phyloP scores from a whole-genome alignment of 2,797 vertebrate genomes.

The Scarus forsteni region DNA sequence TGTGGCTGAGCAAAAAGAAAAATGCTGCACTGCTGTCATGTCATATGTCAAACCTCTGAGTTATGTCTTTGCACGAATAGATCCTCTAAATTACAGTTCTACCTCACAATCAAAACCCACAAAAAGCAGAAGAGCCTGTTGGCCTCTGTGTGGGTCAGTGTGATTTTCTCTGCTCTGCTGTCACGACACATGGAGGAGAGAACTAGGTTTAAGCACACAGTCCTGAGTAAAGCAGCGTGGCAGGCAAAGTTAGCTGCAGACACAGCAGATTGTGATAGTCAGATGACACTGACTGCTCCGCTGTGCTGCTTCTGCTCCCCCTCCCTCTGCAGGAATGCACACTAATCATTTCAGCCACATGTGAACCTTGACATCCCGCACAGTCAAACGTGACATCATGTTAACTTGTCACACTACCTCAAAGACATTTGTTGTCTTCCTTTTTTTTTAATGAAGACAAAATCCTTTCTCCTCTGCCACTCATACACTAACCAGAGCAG shows the following conservation, averaged over 20 bases:
- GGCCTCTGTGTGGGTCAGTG: constrained; percentile 10
- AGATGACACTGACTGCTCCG: constrained; percentile 57
- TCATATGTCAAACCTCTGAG: background rate
- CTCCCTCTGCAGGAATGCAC: constrained; percentile 33
- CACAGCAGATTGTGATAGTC: constrained; percentile 63
- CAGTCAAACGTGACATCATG: constrained; percentile 19
- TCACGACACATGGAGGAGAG: constrained; percentile 14
- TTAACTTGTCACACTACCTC: background rate
- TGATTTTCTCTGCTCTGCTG: constrained; percentile 7
- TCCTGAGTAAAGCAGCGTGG: constrained; percentile 29
- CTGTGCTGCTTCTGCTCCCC: constrained; percentile 28
- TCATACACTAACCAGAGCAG: background rate
- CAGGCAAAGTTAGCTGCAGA: constrained; percentile 49
- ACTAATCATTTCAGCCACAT: constrained; percentile 44
- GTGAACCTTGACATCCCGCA: constrained; percentile 31
- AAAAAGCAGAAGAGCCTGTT: background rate
- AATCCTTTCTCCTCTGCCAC: background rate
- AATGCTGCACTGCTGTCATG: background rate
- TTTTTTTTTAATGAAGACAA: background rate
- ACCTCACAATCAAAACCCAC: background rate
- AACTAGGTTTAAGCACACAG: constrained; percentile 21
- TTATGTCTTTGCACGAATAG: constrained; percentile 4
- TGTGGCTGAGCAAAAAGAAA: constrained; percentile 10
- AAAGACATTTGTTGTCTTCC: constrained; percentile 1
- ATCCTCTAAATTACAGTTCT: constrained; percentile 3